phyloP scores from a whole-genome alignment of 2,888 invertebrate species.

The Harpalus rubripes region DNA sequence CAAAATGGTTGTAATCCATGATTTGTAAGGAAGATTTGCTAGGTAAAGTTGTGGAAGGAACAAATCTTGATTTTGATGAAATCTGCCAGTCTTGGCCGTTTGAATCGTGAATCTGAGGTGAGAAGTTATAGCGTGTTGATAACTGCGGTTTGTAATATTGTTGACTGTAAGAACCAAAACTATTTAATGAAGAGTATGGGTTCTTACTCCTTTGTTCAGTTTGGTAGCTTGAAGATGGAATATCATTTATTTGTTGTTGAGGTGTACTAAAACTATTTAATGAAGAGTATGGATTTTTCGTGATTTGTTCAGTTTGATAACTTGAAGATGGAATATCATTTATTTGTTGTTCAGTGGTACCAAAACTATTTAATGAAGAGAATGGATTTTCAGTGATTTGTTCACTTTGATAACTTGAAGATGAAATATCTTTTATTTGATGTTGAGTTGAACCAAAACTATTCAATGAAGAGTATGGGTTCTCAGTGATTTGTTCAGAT shows the following conservation, averaged over 20 bases:
- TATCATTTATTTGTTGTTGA: too few species aligned
- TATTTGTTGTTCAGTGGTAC: too few species aligned
- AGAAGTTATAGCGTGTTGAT: neutral
- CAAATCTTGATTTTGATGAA: neutral
- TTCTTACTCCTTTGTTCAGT: neutral
- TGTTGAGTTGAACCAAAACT: too few species aligned
- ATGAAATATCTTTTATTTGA: too few species aligned
- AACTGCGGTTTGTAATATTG: neutral
- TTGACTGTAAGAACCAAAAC: neutral
- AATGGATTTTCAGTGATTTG: neutral
- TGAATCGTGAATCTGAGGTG: neutral
- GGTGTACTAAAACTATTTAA: too few species aligned
- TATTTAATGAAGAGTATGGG: constrained; percentile 2
- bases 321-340: neutral
- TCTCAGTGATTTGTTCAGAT: neutral
- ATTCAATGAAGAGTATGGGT: too few species aligned
- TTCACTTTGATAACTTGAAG: neutral
- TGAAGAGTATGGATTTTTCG: neutral
- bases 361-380: too few species aligned
- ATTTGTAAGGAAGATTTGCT: constrained; percentile 34
- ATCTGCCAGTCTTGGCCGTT: neutral
- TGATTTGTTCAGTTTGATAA: neutral
- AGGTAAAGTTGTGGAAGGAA: neutral
- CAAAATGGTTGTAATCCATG: neutral
- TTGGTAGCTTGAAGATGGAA: neutral